Conservation (phyloP, 2,113 vertebrate genomes). For the Crotalus horridus region DNA sequence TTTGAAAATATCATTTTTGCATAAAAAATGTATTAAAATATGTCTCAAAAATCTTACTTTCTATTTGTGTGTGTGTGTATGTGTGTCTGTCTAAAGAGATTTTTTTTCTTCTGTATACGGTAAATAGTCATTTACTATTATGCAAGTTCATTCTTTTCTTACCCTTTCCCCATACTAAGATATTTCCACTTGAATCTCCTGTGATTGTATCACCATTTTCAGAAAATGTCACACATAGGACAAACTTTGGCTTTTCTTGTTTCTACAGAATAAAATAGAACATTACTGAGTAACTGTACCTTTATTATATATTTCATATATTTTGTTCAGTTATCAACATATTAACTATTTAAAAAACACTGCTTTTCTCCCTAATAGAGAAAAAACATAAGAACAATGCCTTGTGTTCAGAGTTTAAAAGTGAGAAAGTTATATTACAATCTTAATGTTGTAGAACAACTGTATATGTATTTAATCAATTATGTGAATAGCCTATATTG, state of each 20-base stretch:
- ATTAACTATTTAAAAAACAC: not conserved
- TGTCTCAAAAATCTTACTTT: not conserved
- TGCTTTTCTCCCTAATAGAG: not conserved
- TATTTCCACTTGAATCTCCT: slow-evolving; percentile 97
- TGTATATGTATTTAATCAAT: not conserved
- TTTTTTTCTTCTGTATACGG: not conserved
- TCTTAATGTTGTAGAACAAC: not conserved
- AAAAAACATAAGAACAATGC: not conserved
- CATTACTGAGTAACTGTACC: slow-evolving; percentile 5
- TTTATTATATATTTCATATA: not conserved
- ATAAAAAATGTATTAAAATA: not conserved
- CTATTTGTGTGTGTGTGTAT: not conserved
- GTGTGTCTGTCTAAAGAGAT: not conserved
- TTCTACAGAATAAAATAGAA: slow-evolving; percentile 77
- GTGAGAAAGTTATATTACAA: not conserved
- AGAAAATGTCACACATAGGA: slow-evolving; percentile 95
- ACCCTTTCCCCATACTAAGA: slow-evolving; percentile 99
- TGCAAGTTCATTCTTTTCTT: slow-evolving; percentile 42
- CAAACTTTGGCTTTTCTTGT: slow-evolving; percentile 99
- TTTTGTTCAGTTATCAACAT: not conserved
- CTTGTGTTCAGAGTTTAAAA: not conserved
- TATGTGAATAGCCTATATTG: not conserved
- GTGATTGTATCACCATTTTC: slow-evolving; percentile 97
- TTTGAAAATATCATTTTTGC: not conserved
- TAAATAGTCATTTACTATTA: not conserved